Evolutionary conservation across 1,140 invertebrate species (phyloP).

Genomic region (Danaus melanippus): DNA sequence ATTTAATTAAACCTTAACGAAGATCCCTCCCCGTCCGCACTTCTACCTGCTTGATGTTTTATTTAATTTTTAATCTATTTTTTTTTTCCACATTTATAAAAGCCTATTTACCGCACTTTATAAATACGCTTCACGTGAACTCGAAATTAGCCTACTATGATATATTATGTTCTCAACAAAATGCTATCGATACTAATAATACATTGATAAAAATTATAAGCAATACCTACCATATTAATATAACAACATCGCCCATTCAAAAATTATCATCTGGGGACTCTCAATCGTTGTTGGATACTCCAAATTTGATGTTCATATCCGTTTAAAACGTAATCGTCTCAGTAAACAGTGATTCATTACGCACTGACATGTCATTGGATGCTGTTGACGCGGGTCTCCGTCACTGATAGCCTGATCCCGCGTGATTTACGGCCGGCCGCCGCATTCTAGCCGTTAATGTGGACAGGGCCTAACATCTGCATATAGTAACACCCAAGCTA

Average conservation of each 20-base stretch:
- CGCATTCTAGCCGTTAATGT: conserved; percentile 24
- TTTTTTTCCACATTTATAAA: conserved; percentile 12
- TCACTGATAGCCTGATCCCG: conserved; percentile 51
- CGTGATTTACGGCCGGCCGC: conserved; percentile 39
- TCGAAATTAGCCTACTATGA: too few relatives aligned
- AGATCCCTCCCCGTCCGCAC: conserved; percentile 37
- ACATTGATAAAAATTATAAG: too few relatives aligned
- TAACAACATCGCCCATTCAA: too few relatives aligned
- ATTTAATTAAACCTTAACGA: conserved; percentile 72
- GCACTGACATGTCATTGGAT: conserved; percentile 23
- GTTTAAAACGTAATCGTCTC: too few relatives aligned
- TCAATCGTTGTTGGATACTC: too few relatives aligned
- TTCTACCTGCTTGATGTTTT: conserved; percentile 60
- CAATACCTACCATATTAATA: too few relatives aligned
- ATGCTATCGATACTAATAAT: too few relatives aligned
- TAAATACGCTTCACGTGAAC: too few relatives aligned
- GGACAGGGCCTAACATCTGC: conserved; percentile 26
- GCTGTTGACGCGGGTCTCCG: conserved; percentile 28
- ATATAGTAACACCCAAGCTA: neutral
- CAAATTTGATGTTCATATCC: too few relatives aligned
- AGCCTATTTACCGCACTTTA: too few relatives aligned
- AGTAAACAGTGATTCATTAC: conserved; percentile 26
- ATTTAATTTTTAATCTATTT: conserved; percentile 51
- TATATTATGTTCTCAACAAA: too few relatives aligned
- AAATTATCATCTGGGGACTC: too few relatives aligned